A percentile compares a stretch with the other conserved stretches of the same genome.
Conservation (phyloP, 1,140 invertebrate species). For the Drosophila sturtevanti region DNA sequence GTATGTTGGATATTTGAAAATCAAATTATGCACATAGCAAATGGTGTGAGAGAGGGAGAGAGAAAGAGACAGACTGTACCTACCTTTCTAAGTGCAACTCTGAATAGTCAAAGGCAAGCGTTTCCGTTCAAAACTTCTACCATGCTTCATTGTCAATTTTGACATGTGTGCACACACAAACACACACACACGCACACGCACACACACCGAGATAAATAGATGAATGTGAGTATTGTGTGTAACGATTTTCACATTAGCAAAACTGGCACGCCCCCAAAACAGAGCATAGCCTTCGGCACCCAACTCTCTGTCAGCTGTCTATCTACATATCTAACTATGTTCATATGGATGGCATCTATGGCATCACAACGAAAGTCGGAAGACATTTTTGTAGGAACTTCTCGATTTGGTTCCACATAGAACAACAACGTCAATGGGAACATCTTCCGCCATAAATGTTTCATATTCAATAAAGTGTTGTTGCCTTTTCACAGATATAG, state of each 20-base stretch:
- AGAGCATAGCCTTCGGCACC: neutral
- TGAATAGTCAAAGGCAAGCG: constrained; percentile 14
- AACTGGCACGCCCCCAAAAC: neutral
- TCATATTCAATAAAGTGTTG: constrained; percentile 7
- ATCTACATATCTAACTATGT: constrained; percentile 65
- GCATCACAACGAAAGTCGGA: constrained; percentile 40
- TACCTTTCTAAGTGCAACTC: neutral
- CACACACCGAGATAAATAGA: too few species aligned
- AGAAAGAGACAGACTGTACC: constrained; percentile 26
- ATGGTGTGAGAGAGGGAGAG: constrained; percentile 41
- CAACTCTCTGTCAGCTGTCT: constrained; percentile 51
- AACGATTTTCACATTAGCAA: constrained; percentile 78
- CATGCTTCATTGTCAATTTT: constrained; percentile 14
- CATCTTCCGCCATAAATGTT: constrained; percentile 49
- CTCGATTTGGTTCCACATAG: constrained; percentile 23
- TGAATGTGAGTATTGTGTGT: too few species aligned
- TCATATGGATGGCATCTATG: constrained; percentile 15
- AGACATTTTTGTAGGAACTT: constrained; percentile 55
- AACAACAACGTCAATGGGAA: constrained; percentile 54
- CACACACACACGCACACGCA: too few species aligned
- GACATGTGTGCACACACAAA: constrained; percentile 33
- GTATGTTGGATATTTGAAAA: constrained; percentile 48
- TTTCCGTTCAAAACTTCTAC: constrained; percentile 54
- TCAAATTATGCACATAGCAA: constrained; percentile 67
- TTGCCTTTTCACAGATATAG: neutral